Conservation (phyloP, 2,113 vertebrate species). For the Porphyrio hochstetteri region DNA sequence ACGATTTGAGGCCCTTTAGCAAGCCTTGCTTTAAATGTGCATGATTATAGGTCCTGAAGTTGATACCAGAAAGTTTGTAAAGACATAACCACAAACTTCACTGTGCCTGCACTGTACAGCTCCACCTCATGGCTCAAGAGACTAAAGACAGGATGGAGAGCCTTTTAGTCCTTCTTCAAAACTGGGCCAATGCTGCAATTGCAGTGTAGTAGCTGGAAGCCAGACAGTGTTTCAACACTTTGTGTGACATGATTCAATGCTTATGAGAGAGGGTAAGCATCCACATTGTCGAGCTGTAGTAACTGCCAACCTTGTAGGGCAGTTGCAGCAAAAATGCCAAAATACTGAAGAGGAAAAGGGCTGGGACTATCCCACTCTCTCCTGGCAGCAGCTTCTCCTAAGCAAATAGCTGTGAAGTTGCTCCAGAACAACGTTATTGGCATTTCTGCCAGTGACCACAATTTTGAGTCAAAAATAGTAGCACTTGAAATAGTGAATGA, state of each 20-base stretch:
- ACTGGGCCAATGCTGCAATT: neutral
- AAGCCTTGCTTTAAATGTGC: neutral
- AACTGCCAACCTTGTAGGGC: neutral
- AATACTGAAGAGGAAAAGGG: neutral
- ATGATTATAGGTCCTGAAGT: neutral
- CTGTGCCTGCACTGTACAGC: neutral
- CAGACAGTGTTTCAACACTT: constrained; percentile 1
- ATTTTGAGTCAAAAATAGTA: neutral
- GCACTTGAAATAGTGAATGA: neutral
- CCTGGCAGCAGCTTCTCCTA: neutral
- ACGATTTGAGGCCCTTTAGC: neutral
- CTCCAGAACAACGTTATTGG: neutral
- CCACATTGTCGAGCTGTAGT: neutral
- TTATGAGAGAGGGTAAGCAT: constrained; percentile 16
- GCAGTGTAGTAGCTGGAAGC: constrained; percentile 14
- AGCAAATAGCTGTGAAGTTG: neutral
- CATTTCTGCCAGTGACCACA: neutral
- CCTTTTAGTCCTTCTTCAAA: neutral
- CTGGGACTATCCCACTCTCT: neutral
- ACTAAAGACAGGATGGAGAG: neutral
- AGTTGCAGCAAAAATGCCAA: neutral
- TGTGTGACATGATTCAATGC: neutral
- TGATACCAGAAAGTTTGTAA: neutral
- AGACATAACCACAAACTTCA: neutral
- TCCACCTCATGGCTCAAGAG: neutral